Base-by-base conservation (phyloP, 2,797 vertebrate species). In the Macrochelys suwanniensis region DNA sequence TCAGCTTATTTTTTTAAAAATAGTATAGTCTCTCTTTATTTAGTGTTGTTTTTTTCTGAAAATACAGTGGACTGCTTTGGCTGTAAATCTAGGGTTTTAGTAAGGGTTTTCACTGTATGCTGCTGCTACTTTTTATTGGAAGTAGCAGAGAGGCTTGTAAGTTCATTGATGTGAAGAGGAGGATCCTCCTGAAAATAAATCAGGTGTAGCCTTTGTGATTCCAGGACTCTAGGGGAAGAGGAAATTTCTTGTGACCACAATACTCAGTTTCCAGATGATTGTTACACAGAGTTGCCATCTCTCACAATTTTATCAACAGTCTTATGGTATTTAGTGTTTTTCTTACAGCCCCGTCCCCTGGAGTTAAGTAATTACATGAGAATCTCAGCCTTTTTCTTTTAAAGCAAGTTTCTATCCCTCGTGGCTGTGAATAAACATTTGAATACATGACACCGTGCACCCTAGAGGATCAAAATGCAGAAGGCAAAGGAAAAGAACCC, bases 11-110 rank as follows among this genome's bases (percentile, higher is more conserved):
- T 11, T 0, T 0, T 49, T 80, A 87, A 57, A 57, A 57, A n/a
- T 0, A 0, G 61, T 5, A 5, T 6, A 56, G 0, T 2, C 1
- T 8, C 45, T 45, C 31, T 5, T 83, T 79, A n/a, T 76, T 65
- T 37, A 74, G 68, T 45, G 19, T 2, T 45, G 1, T 25, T 16
- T 68, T 7, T 9, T 25, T 50, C 21, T 50, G 28, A 11, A 77
- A 50, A 5, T 12, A 17, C 2, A 25, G 6, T 51, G 74, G 78
- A 7, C 3, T 84, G 11, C 1, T 86, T 68, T 89, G 79, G 3
- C 8, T 0, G 31, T 79, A 42, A 74, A 53, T 1, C 0, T 76
- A 25, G 53, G 23, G n/a, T 90, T 94, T 93, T 81, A 80, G 83
- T 45, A 17, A 15, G 13, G 0, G 0, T 82, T 92, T 94, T n/a